Evolutionary conservation across 2,888 invertebrate species (phyloP).

Genomic region (Athrips mouffetella): DNA sequence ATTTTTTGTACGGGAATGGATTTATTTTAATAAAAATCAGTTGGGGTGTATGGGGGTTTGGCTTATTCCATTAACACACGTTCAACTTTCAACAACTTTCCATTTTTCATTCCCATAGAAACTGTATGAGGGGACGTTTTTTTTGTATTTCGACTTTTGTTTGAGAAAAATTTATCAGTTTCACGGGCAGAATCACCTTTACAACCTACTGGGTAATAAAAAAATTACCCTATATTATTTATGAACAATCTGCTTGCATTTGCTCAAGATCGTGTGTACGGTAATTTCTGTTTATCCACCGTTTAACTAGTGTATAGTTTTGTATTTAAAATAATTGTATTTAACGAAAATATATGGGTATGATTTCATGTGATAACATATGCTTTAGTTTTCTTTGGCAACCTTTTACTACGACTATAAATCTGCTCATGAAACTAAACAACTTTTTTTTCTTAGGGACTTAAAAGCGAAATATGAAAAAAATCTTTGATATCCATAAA

Average conservation of each 20-base stretch:
- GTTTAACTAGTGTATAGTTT: constrained; percentile 57
- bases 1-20: too few relatives aligned
- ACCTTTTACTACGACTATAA: constrained; percentile 23
- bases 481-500: too few relatives aligned
- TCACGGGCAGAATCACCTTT: background rate
- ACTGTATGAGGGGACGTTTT: too few relatives aligned
- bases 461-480: too few relatives aligned
- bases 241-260: constrained; percentile 49
- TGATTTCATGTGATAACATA: constrained; percentile 71
- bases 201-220: background rate
- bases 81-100: too few relatives aligned
- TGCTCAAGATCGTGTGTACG: constrained; percentile 52
- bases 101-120: too few relatives aligned
- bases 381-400: constrained; percentile 44
- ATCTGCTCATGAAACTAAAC: background rate
- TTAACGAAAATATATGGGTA: constrained; percentile 70
- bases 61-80: too few relatives aligned
- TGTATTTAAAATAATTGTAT: constrained; percentile 66
- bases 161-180: too few relatives aligned
- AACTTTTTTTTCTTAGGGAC: background rate
- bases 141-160: too few relatives aligned
- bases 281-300: constrained; percentile 54
- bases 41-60: too few relatives aligned
- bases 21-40: too few relatives aligned
- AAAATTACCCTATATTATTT: background rate